These are phyloP conservation scores for Tupiocoris notatus DNA, from an alignment of 2,888 invertebrate species.

Conservation along the genomic window DNA sequence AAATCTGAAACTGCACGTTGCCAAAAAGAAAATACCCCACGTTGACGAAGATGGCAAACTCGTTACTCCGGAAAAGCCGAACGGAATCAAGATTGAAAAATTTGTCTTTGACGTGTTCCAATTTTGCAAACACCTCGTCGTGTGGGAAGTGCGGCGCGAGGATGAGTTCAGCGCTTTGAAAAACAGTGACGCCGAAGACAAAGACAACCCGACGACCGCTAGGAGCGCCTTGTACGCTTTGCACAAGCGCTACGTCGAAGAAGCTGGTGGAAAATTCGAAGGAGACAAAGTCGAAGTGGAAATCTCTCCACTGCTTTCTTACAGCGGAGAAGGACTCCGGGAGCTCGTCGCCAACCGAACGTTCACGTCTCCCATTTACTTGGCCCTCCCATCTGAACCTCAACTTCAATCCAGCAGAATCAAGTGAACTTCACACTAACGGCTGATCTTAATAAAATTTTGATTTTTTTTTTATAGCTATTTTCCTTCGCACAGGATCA, in stretches of 20 bases:
- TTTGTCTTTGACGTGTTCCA: constrained; percentile 99
- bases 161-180: constrained; percentile 97
- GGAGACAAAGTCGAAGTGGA: constrained; percentile 68
- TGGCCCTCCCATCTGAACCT: constrained; percentile 51
- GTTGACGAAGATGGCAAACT: constrained; percentile 70
- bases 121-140: constrained; percentile 85
- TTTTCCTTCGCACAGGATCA: too few relatives aligned
- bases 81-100: constrained; percentile 98
- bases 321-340: constrained; percentile 82
- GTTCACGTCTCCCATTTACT: constrained; percentile 66
- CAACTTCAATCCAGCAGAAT: constrained; percentile 2
- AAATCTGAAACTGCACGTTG: constrained; percentile 85
- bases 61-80: constrained; percentile 75
- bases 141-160: constrained; percentile 86
- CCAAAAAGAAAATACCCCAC: constrained; percentile 94
- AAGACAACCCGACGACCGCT: constrained; percentile 89
- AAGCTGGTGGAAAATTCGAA: constrained; percentile 76
- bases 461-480: too few relatives aligned
- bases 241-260: constrained; percentile 75
- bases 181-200: constrained; percentile 86
- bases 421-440: neutral
- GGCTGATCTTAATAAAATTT: too few relatives aligned
- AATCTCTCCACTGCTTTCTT: constrained; percentile 87
- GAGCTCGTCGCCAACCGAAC: constrained; percentile 65
- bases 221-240: constrained; percentile 71